Percentiles rank a stretch among this genome's conserved stretches.
Evolutionary conservation across 92 coral and sea anemone genomes (phyloP).

Genomic region (Palythoa grandiflora): DNA sequence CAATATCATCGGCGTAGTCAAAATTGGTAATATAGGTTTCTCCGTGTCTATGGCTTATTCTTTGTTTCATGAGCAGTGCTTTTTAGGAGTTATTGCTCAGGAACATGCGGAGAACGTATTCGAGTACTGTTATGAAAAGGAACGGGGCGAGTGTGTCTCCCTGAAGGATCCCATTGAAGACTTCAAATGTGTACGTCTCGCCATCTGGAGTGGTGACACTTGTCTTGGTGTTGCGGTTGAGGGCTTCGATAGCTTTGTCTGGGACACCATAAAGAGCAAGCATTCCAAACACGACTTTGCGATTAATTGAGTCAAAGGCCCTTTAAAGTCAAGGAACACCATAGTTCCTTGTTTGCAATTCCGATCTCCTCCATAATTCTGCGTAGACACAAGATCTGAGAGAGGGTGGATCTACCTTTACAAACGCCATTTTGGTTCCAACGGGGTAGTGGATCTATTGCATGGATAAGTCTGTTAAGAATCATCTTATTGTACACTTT

Average conservation of each 20-base stretch:
- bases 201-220: conserved; percentile 31
- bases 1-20: too few species aligned
- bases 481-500: neutral
- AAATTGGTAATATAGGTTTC: too few species aligned
- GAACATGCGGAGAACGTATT: neutral
- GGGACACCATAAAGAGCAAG: conserved; percentile 4
- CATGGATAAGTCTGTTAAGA: conserved; percentile 16
- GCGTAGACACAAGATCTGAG: too few species aligned
- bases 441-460: too few species aligned
- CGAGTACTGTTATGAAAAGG: too few species aligned
- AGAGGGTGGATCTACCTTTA: too few species aligned
- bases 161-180: neutral
- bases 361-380: too few species aligned
- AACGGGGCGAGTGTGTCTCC: neutral
- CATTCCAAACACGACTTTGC: conserved; percentile 22
- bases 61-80: neutral
- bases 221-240: too few species aligned
- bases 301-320: conserved; percentile 24
- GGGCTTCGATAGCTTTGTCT: conserved; percentile 12
- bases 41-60: neutral
- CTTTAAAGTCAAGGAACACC: neutral
- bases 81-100: neutral
- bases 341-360: neutral
- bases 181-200: conserved; percentile 11
- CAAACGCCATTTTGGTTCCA: too few species aligned